phyloP scores from a whole-genome alignment of 2,888 invertebrate species.

The Ypsolopha sequella region DNA sequence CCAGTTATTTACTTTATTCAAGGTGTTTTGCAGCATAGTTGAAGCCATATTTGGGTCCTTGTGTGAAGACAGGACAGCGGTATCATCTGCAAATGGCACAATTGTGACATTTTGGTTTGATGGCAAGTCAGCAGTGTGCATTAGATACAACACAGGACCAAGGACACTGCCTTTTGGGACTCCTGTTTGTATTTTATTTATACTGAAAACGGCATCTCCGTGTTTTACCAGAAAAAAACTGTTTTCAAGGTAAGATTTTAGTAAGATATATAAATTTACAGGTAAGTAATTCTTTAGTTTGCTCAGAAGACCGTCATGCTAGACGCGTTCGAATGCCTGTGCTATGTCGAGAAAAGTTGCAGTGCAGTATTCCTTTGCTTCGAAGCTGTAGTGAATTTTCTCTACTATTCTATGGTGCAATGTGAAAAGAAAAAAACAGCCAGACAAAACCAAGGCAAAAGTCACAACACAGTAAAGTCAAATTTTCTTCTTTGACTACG shows the following conservation, averaged over 20 bases:
- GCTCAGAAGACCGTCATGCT: conserved; percentile 12
- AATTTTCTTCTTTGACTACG: too few species aligned
- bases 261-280: background rate
- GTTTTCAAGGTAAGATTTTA: conserved; percentile 1
- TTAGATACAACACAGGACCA: background rate
- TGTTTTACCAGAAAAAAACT: conserved; percentile 1
- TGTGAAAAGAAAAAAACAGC: too few species aligned
- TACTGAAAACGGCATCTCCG: background rate
- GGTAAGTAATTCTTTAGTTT: conserved; percentile 12
- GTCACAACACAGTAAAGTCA: too few species aligned
- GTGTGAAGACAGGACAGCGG: background rate
- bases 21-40: background rate
- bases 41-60: background rate
- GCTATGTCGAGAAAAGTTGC: conserved; percentile 12
- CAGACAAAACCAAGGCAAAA: too few species aligned
- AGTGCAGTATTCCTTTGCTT: conserved; percentile 13
- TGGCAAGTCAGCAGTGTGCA: background rate
- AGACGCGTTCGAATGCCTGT: conserved; percentile 16
- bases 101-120: background rate
- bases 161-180: conserved; percentile 1
- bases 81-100: background rate
- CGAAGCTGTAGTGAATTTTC: too few species aligned
- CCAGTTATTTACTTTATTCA: conserved; percentile 2
- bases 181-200: background rate
- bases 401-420: too few species aligned